A percentile compares a stretch with the other conserved stretches of the same genome.
Evolutionary conservation across 2,113 vertebrate species (phyloP).

Genomic region (Zosterops hypoxanthus): DNA sequence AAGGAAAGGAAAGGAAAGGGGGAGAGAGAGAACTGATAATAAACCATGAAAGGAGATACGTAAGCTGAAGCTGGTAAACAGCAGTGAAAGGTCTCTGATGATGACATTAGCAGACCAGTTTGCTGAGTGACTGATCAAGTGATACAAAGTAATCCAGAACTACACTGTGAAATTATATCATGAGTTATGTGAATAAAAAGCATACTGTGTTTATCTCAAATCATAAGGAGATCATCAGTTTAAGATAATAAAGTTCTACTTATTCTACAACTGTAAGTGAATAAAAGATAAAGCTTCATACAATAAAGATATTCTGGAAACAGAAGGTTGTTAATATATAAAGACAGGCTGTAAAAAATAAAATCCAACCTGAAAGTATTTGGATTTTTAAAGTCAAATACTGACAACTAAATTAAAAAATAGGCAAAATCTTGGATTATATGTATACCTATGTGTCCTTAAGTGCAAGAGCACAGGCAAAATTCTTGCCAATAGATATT

Average conservation of each 20-base stretch:
- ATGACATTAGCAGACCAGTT: not conserved
- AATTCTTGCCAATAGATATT: not conserved
- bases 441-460: rapidly evolving
- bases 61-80: not conserved
- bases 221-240: constrained; percentile 47
- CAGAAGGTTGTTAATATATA: not conserved
- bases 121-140: constrained; percentile 41
- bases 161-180: constrained; percentile 10
- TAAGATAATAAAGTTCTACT: not conserved
- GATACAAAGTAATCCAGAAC: constrained; percentile 30
- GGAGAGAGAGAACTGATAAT: rapidly evolving
- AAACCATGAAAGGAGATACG: not conserved
- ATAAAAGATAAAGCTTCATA: not conserved
- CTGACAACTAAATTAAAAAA: not conserved
- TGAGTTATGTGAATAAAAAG: constrained; percentile 54
- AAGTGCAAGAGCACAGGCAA: not conserved
- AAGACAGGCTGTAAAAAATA: not conserved
- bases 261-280: not conserved
- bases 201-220: constrained; percentile 42
- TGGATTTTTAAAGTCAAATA: not conserved
- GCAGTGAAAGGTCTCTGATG: constrained; percentile 32
- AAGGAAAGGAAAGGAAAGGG: not conserved
- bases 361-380: not conserved
- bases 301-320: not conserved
- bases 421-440: not conserved